Evolutionary conservation across 2,888 invertebrate genomes (phyloP), one percentile per base, ranked within the genome.

Genomic region (Liodrosophila aerea): DNA sequence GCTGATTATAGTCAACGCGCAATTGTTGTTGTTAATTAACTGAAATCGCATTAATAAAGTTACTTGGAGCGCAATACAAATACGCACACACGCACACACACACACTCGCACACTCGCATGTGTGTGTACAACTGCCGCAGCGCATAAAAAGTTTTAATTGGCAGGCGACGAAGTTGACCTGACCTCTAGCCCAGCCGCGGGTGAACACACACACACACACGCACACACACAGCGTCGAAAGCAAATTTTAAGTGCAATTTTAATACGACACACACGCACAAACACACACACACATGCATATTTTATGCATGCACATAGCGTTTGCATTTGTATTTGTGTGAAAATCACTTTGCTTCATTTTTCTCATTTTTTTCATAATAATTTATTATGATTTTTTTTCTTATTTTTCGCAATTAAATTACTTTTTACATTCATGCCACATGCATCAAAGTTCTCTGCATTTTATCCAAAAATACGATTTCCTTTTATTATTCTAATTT

Each of bases 141-240:
- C 73, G 71, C 62, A 78, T 73, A 77, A 66, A 80, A 80, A 82
- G 67, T 82, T 80, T 82, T 80, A 80, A 80, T 80, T 80, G 82
- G 78, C 82, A 78, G 78, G 74, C 80, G 82, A 76, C 82, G 71
- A 80, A 78, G 82, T 80, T 81, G 81, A 77, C 73, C 78, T 78
- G 81, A 81, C 81, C 77, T 66, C 71, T 66, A 65, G 75, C 75
- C 58, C 13, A 58, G 50, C 57, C 57, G 47, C 66, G 47, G 53
- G 41, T 22, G 33, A 41, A 59, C 36, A 47, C 60, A 58, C 18
- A 47, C 29, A 39, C 51, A 36, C 46, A 52, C 54, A 56, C 37
- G 27, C 56, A 56, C 51, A 12, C 16, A 9, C 37, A 22, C 22
- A 22, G 22, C 22, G 22, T 22, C 22, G 22, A 22, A 2, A 22